Evolutionary conservation across 2,797 vertebrate species (phyloP).

Genomic region (Rhinogobio ventralis): DNA sequence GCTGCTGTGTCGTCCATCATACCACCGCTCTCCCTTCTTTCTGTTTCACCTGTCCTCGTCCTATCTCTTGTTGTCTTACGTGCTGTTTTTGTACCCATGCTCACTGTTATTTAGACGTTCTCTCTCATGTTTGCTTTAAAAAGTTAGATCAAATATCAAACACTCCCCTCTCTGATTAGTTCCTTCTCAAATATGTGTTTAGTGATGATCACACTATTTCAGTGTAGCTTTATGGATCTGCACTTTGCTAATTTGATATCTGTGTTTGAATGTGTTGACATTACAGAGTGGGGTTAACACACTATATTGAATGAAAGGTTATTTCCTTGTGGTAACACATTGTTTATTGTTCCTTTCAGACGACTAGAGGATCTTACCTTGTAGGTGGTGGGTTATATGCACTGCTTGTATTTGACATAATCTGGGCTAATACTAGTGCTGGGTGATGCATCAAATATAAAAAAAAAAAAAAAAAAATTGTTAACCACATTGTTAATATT

Average conservation of each 20-base stretch:
- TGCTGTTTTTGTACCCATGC: constrained; percentile 37
- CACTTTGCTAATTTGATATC: constrained; percentile 1
- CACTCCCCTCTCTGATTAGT: constrained; percentile 15
- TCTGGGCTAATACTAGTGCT: constrained; percentile 29
- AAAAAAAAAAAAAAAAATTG: too few relatives aligned
- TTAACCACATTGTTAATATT: background rate
- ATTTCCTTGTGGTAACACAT: constrained; percentile 22
- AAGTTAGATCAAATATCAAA: background rate
- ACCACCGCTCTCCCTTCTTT: background rate
- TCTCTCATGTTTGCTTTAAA: constrained; percentile 9
- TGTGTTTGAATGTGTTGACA: constrained; percentile 26
- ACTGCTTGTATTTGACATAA: constrained; percentile 43
- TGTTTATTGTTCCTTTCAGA: constrained; percentile 59
- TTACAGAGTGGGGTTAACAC: constrained; percentile 37
- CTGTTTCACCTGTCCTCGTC: constrained; percentile 13
- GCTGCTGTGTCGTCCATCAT: constrained; percentile 30
- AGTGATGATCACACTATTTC: background rate
- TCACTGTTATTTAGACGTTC: constrained; percentile 4
- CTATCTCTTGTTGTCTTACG: constrained; percentile 23
- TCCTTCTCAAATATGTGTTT: constrained; percentile 6
- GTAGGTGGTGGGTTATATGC: constrained; percentile 75
- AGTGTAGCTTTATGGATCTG: constrained; percentile 19
- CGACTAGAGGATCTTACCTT: constrained; percentile 76
- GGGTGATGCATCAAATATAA: constrained; percentile 19
- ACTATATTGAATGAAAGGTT: constrained; percentile 56